These are phyloP conservation scores for Pangasius mekongensis DNA, from an alignment of 2,797 vertebrate species.

Conservation along the genomic window DNA sequence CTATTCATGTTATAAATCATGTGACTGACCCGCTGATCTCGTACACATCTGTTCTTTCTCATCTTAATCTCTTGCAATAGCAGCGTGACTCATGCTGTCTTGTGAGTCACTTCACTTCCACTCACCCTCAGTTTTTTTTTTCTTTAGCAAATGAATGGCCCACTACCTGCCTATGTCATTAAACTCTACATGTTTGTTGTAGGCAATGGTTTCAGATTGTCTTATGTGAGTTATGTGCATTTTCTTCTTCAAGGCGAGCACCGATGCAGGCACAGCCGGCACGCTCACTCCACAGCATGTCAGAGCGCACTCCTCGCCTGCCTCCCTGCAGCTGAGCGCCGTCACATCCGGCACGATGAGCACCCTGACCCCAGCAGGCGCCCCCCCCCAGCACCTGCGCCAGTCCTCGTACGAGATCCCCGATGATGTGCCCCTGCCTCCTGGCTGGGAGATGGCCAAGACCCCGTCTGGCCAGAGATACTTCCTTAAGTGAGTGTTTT, in stretches of 20 bases:
- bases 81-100: constrained; percentile 28
- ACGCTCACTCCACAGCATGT: constrained; percentile 93
- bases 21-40: constrained; percentile 15
- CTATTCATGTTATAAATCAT: constrained; percentile 5
- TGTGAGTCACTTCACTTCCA: constrained; percentile 21
- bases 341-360: constrained; percentile 84
- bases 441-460: constrained; percentile 99
- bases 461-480: constrained; percentile 97
- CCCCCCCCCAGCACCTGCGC: constrained; percentile 89
- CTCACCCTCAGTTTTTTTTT: neutral
- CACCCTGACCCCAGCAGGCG: constrained; percentile 79
- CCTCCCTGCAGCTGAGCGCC: constrained; percentile 89
- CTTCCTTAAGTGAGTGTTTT: constrained; percentile 93
- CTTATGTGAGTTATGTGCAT: neutral
- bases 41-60: constrained; percentile 1
- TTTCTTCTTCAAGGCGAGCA: constrained; percentile 82
- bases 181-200: neutral
- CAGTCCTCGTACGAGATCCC: constrained; percentile 97
- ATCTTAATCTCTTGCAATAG: constrained; percentile 31
- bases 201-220: neutral
- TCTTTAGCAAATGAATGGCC: neutral
- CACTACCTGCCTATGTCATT: neutral
- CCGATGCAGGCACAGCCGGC: constrained; percentile 89
- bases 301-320: constrained; percentile 95
- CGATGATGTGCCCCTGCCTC: constrained; percentile 92